Evolutionary conservation across 2,113 vertebrate genomes (phyloP).

Genomic region (Tringa solitaria): DNA sequence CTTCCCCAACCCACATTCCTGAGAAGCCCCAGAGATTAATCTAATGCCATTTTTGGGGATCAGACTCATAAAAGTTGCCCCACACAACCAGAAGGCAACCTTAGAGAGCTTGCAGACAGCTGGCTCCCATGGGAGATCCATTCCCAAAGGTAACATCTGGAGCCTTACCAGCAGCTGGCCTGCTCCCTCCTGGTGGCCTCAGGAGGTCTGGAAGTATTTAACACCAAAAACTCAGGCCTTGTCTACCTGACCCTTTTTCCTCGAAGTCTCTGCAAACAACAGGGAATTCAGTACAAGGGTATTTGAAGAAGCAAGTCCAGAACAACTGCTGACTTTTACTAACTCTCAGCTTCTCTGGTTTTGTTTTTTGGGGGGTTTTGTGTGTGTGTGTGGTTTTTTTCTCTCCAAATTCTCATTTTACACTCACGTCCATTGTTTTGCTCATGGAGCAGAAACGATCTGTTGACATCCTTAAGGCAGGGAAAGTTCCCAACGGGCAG

Average conservation of each 20-base stretch:
- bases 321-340: background rate
- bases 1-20: fast-evolving
- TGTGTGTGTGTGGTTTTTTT: no score
- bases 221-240: background rate
- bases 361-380: no score
- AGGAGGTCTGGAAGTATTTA: background rate
- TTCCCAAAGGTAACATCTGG: background rate
- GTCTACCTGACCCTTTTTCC: background rate
- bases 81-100: background rate
- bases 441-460: background rate
- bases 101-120: fast-evolving
- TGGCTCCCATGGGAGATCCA: background rate
- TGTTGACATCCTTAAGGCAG: background rate
- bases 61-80: background rate
- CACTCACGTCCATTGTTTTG: background rate
- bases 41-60: background rate
- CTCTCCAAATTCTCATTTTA: background rate
- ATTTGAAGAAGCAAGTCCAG: background rate
- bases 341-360: background rate
- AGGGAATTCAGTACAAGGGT: background rate
- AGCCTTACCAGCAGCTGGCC: background rate
- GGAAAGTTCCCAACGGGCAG: background rate
- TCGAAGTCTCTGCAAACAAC: background rate
- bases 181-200: background rate
- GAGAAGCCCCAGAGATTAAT: background rate